Base-by-base conservation (phyloP, 2,888 invertebrate genomes). In the Apoda limacodes region DNA sequence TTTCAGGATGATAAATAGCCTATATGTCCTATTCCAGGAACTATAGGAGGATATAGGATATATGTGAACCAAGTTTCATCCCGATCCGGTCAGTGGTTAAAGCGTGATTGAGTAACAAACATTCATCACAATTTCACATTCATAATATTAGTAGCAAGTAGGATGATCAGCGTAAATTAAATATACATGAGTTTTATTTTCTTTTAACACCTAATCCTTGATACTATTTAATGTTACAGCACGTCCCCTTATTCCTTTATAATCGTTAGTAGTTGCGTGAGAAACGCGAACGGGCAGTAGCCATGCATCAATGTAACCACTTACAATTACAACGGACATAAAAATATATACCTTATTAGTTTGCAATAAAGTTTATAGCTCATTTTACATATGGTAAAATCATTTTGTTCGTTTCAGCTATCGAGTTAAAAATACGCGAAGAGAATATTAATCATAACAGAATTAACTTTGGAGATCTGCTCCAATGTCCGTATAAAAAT, bases 381-480 rank as follows among this genome's bases (percentile, higher is more conserved):
- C n/a, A n/a, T n/a, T n/a, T n/a, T n/a, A n/a, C n/a, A n/a, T n/a
- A n/a, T n/a, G n/a, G n/a, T n/a, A n/a, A n/a, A n/a, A n/a, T 6
- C 17, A 44, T 37, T 52, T 61, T 46, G 59, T 42, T 32, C 32
- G 45, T 46, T 49, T 51, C 43, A 56, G 58, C 62, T 68, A 68
- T 55, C 60, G 51, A 45, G 46, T 59, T 70, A 65, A 67, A 66
- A 75, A 70, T 69, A 65, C 67, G 69, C 70, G 69, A 64, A 64
- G 52, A 64, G 68, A 78, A 80, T 17, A 17, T 80, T 80, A 76
- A 80, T 80, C 80, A 80, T 59, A 74, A 68, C 74, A 72, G 71
- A 75, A 78, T 78, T 80, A 76, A 76, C 76, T 76, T 72, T 70
- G 72, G 75, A 71, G 74, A 78, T 76, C 67, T 71, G 71, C 75